Percentiles rank a stretch among this genome's conserved stretches.
Conservation (phyloP, 2,797 vertebrate genomes). For the Tokudaia muenninki region DNA sequence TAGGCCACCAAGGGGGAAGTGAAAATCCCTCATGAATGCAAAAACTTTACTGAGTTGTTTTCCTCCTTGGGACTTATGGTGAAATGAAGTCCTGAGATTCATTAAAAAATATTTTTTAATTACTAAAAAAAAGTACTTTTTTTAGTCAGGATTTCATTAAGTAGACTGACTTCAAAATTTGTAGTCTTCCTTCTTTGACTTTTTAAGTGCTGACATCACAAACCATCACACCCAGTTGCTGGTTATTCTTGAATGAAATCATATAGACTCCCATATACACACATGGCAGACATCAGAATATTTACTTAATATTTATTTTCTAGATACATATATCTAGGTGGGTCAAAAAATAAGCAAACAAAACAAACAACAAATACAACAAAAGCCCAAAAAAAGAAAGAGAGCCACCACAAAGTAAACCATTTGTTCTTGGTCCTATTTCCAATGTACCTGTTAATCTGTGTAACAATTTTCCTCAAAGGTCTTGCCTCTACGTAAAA, state of each 20-base stretch:
- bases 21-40: background rate
- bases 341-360: too few relatives aligned
- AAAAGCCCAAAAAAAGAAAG: background rate
- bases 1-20: background rate
- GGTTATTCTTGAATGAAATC: background rate
- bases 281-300: background rate
- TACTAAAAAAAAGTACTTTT: background rate
- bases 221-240: background rate
- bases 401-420: background rate
- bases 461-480: background rate
- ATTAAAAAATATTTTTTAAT: background rate
- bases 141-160: background rate
- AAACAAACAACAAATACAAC: too few relatives aligned
- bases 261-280: background rate
- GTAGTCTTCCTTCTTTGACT: background rate
- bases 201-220: background rate
- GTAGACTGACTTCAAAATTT: background rate
- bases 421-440: background rate
- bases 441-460: background rate
- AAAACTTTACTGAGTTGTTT: background rate
- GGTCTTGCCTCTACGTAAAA: background rate
- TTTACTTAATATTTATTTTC: background rate
- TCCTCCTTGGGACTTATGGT: background rate
- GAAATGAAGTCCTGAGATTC: background rate
- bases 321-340: background rate